phyloP scores from a whole-genome alignment of 2,888 invertebrate genomes.

The Drosophila gaucha region DNA sequence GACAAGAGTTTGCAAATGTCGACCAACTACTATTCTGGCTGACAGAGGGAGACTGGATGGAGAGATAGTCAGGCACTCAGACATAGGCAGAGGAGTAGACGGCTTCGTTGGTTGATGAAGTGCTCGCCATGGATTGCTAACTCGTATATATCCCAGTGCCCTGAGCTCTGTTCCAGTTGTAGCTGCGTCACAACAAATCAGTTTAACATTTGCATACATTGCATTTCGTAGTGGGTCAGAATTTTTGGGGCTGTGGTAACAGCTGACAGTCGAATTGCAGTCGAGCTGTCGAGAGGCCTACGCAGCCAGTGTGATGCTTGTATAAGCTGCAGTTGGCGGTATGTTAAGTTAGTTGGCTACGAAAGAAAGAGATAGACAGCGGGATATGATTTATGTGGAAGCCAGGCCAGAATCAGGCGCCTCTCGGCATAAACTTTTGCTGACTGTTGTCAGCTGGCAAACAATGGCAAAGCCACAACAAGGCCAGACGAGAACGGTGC shows the following conservation, averaged over 20 bases:
- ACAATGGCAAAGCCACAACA: constrained; percentile 76
- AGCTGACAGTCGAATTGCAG: constrained; percentile 27
- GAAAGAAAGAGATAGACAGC: constrained; percentile 26
- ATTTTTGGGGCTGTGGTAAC: not conserved
- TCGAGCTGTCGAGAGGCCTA: constrained; percentile 20
- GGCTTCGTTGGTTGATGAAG: constrained; percentile 41
- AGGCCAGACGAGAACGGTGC: constrained; percentile 59
- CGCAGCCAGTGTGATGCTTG: constrained; percentile 17
- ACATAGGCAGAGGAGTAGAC: constrained; percentile 8
- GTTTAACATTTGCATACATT: constrained; percentile 77
- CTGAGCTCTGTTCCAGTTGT: constrained; percentile 33
- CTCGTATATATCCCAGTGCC: constrained; percentile 29
- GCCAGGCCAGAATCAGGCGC: constrained; percentile 57
- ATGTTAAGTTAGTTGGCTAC: constrained; percentile 16
- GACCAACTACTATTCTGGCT: constrained; percentile 19
- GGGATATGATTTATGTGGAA: constrained; percentile 68
- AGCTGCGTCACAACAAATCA: constrained; percentile 71
- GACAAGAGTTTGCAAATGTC: constrained; percentile 47
- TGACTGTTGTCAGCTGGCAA: constrained; percentile 78
- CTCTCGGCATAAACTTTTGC: constrained; percentile 74
- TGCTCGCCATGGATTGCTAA: constrained; percentile 20
- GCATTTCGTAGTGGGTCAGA: constrained; percentile 47
- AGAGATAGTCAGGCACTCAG: not conserved
- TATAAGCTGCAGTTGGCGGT: constrained; percentile 59
- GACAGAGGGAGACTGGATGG: not conserved